These are phyloP conservation scores for Drosophila subpulchrella DNA, from an alignment of 1,140 invertebrate species.

Conservation along the genomic window DNA sequence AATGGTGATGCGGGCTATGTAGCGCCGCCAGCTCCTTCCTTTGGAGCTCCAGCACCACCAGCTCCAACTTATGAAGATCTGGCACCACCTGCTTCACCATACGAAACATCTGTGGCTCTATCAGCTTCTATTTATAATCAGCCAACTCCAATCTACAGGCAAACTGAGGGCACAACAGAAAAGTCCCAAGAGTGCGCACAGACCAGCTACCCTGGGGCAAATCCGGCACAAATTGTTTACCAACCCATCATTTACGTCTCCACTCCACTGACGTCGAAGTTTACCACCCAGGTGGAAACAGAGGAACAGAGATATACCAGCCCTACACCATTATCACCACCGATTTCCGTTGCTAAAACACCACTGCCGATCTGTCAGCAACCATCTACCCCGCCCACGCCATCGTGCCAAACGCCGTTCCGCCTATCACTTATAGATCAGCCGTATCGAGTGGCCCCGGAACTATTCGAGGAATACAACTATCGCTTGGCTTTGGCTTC, in stretches of 20 bases:
- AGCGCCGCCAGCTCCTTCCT: slow-evolving; percentile 19
- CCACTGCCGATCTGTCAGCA: slow-evolving; percentile 21
- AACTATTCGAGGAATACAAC: slow-evolving; percentile 69
- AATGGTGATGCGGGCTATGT: slow-evolving; percentile 66
- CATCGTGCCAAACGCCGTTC: slow-evolving; percentile 53
- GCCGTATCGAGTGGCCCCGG: slow-evolving; percentile 71
- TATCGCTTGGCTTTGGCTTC: slow-evolving; percentile 58
- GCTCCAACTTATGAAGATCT: slow-evolving; percentile 18
- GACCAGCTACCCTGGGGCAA: slow-evolving; percentile 33
- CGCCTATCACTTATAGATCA: slow-evolving; percentile 66
- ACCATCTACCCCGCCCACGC: slow-evolving; percentile 23
- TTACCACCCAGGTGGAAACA: slow-evolving; percentile 7
- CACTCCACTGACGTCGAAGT: slow-evolving; percentile 23
- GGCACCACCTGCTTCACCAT: slow-evolving; percentile 1
- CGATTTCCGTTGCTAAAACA: slow-evolving; percentile 18
- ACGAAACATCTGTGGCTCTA: slow-evolving; percentile 6
- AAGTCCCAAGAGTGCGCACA: slow-evolving; percentile 27
- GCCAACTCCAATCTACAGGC: slow-evolving; percentile 15
- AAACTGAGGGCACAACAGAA: slow-evolving; percentile 7
- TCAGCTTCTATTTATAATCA: slow-evolving; percentile 27
- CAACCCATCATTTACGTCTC: slow-evolving; percentile 71
- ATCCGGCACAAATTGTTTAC: slow-evolving; percentile 65
- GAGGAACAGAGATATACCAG: slow-evolving; percentile 14
- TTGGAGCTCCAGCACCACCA: slow-evolving; percentile 22
- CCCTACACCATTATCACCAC: slow-evolving; percentile 9